Base-by-base conservation (phyloP, 2,888 invertebrate species). In the Dione juno region DNA sequence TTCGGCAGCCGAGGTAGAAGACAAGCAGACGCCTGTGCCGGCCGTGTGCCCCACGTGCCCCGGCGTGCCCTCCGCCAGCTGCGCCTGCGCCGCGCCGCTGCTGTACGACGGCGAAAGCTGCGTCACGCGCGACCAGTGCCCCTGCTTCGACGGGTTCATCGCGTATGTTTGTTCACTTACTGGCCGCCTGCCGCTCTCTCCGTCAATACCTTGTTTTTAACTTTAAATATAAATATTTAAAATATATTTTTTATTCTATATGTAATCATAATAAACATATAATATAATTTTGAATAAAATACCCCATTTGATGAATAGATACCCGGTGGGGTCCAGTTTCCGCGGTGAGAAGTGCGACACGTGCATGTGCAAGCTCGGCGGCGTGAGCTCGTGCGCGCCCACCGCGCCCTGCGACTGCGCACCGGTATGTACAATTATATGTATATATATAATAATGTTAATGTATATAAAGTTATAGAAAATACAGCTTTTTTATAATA, bases 351-450 rank as follows among this genome's bases (percentile, higher is more conserved):
- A 96, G 75, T 98, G 98, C 81, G 94, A 96, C 74, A 95, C 96
- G 77, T 98, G 98, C 80, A 92, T 95, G 54, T 98, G 98, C 82
- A 94, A 95, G 75, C 82, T 97, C 48, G 96, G 96, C 35, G 97
- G 98, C 13, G 88, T 94, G 37, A 86, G 95, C 0, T 93, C 94
- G 77, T 98, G 98, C 82, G 92, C 93, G 53, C 95, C 95, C 2
- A 96, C 96, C 80, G 94, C 93, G 76, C 95, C 97, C 79, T 95
- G 95, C 68, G 85, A 93, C 1, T 98, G 98, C 81, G 87, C 84
- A 19, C 81, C 88, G 81, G 94, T 16, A 13, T 16, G 28, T 28
- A 28, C 28, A 2, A 28, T 5, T 28, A 28, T n/a, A n/a, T n/a
- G n/a, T n/a, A n/a, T n/a, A n/a, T n/a, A n/a, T n/a, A n/a, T n/a